phyloP scores from a whole-genome alignment of 1,140 invertebrate genomes.

The Ephestia elutella region DNA sequence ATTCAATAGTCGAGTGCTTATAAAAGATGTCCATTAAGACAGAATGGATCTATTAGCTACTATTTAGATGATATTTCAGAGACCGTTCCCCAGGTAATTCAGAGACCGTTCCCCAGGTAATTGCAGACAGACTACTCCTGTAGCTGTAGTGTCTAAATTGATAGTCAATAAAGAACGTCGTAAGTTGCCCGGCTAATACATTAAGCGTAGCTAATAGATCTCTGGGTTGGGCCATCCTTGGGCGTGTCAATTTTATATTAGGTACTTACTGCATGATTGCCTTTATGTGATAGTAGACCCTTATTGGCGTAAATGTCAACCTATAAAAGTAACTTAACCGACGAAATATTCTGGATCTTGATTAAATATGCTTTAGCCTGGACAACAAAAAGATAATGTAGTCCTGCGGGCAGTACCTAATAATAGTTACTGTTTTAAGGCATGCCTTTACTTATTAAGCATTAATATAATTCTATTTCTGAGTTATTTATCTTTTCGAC shows the following conservation, averaged over 20 bases:
- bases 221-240: background rate
- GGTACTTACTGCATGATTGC: no score
- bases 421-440: no score
- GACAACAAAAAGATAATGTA: no score
- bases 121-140: background rate
- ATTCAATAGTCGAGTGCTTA: background rate
- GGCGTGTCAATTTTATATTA: background rate
- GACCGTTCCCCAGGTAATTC: background rate
- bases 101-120: background rate
- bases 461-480: no score
- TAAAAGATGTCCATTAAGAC: background rate
- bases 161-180: slow-evolving; percentile 23
- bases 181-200: slow-evolving; percentile 11
- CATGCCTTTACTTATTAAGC: no score
- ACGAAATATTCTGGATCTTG: no score
- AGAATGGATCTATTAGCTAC: background rate
- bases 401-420: no score
- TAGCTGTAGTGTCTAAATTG: slow-evolving; percentile 20
- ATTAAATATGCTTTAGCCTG: no score
- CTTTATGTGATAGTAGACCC: no score
- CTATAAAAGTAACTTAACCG: no score
- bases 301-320: no score
- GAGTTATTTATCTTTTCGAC: no score
- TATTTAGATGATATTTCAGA: background rate
- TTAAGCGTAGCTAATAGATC: slow-evolving; percentile 8